Evolutionary conservation across 2,888 invertebrate genomes (phyloP), one percentile per base, ranked within the genome.

Genomic region (Muschampia plurimacula): DNA sequence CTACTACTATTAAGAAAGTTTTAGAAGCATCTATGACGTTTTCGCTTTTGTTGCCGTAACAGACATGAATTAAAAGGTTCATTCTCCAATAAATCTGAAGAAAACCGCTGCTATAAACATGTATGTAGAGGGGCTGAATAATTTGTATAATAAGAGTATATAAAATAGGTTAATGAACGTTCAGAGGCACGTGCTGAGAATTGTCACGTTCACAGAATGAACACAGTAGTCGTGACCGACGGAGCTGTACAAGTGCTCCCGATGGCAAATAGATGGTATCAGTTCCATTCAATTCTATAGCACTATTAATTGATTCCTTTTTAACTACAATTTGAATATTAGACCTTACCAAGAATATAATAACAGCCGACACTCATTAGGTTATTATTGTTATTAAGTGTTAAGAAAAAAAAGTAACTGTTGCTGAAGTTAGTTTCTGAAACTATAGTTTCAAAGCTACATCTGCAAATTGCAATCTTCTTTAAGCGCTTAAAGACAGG

Each of bases 221-320:
- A 57, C 68, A 63, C 69, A 28, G 49, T 12, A 28, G 63, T 69
- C 69, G 69, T 69, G 69, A 69, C 63, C 41, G 28, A 52, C 55
- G 28, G 6, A 28, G 41, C 13, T 28, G 69, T 69, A 68, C 39
- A 52, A 41, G 15, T 63, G 63, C 52, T 41, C 28, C 69, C 39
- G 67, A 41, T 67, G 55, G 36, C 36, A 12, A 52, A 65, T 52
- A 55, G 66, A 39, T 32, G 52, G 52, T 62, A 62, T 62, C 62
- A 9, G 41, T 8, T 7, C 36, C 15, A 62, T 62, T 36, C 15
- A 15, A 41, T 65, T 65, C 49, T 52, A 52, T 36, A 52, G 36
- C 49, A 4, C 15, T 28, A 49, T 32, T 13, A 49, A 36, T 32
- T 39, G 32, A 59, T 32, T 32, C 55, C 22, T 28, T 55, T 55